Evolutionary conservation across 1,140 invertebrate genomes (phyloP).

Genomic region (Nebria ingens): DNA sequence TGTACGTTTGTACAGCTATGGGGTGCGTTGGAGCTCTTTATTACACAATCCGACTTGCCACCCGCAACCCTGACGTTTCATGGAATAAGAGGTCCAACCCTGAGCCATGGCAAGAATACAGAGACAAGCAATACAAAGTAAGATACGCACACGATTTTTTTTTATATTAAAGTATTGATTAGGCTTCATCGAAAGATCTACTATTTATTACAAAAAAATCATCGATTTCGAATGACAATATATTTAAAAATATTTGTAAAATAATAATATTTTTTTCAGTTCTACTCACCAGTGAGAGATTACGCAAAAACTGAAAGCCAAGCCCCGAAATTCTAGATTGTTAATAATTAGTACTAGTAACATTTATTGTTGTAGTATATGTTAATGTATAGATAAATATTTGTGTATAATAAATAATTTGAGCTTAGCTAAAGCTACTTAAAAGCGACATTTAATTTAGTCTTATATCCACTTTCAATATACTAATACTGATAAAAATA

Average conservation of each 20-base stretch:
- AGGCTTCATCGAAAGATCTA: not conserved
- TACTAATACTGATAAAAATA: too few relatives aligned
- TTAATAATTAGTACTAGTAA: constrained; percentile 4
- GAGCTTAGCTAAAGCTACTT: not conserved
- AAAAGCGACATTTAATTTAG: too few relatives aligned
- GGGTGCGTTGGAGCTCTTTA: constrained; percentile 48
- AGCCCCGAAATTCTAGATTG: constrained; percentile 50
- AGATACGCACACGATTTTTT: constrained; percentile 14
- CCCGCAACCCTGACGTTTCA: constrained; percentile 64
- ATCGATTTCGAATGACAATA: not conserved
- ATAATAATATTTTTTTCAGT: constrained; percentile 41
- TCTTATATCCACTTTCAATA: too few relatives aligned
- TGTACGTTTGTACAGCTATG: constrained; percentile 58
- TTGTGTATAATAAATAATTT: not conserved
- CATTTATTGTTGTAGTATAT: not conserved
- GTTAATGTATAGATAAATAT: not conserved
- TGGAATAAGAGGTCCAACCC: constrained; percentile 60
- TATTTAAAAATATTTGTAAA: constrained; percentile 11
- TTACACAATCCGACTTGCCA: constrained; percentile 59
- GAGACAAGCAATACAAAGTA: constrained; percentile 74
- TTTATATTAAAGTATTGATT: constrained; percentile 6
- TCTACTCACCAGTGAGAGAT: constrained; percentile 52
- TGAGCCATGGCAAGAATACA: constrained; percentile 71
- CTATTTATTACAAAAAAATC: not conserved
- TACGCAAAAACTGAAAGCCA: constrained; percentile 48